Evolutionary conservation across 2,888 invertebrate genomes (phyloP), one percentile per base, ranked within the genome.

Genomic region (Ophion ventricosus): DNA sequence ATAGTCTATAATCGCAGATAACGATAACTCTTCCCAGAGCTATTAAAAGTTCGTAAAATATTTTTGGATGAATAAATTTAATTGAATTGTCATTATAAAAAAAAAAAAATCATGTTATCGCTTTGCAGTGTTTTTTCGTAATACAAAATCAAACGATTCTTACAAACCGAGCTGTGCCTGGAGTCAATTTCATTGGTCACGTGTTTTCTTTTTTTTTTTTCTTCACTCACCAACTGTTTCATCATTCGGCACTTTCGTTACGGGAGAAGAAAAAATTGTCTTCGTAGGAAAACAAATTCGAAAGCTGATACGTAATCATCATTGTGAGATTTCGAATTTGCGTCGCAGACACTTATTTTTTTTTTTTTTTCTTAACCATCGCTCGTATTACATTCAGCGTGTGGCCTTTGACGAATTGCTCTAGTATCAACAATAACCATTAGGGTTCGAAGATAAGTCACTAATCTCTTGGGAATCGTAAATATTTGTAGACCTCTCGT

Each of bases 271-370:
- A 61, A 3, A 43, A 83, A 67, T 77, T 49, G 64, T 76, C 66
- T 25, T 40, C 20, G 26, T 75, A 66, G 26, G 54, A 56, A 14
- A 25, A 40, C 35, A 43, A 57, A 54, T 61, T 25, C 67, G 67
- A 69, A 74, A 80, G 35, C 69, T 20, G 77, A 77, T 61, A 70
- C 59, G 29, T 43, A 72, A 74, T 80, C 76, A 74, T 80, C 76
- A 17, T 26, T 74, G 25, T 17, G 81, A 70, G 73, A 83, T 76
- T 40, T 78, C 43, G 14, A 40, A 64, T 63, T 80, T 73, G 69
- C 74, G 77, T 69, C 59, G 29, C 76, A 59, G 70, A 72, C 69
- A 64, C 14, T n/a, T 23, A 54, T 64, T 64, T 69, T 29, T 75
- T 59, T n/a, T n/a, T n/a, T n/a, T n/a, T n/a, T n/a, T n/a, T n/a